Evolutionary conservation across 2,888 invertebrate species (phyloP), one percentile per base, ranked within the genome.

Genomic region (Acanthosoma haemorrhoidale): DNA sequence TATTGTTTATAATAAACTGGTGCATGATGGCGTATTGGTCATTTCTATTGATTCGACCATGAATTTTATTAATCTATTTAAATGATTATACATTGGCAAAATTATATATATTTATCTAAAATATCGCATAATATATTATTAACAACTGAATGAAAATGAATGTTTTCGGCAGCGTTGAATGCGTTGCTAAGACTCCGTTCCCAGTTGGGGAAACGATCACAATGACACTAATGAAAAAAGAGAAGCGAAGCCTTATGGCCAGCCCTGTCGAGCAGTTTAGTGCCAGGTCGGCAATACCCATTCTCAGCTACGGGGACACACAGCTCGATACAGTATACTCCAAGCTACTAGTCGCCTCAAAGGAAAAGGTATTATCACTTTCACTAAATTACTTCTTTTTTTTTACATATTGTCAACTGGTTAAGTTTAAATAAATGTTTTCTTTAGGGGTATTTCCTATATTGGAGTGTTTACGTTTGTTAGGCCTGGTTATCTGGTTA

Each of bases 161-260:
- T n/a, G n/a, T n/a, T 63, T 70, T 70, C 74, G 73, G 29, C 77
- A 89, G 90, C 80, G 89, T 89, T 36, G 81, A 84, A 11, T 82
- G 84, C 67, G 80, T 85, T 64, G 81, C 83, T 36, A 84, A 84
- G 75, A 79, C 80, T 64, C 80, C 82, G 4, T 82, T 84, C 71
- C 82, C 82, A 72, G 82, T 86, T 57, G 89, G 88, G n/a, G 88
- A 90, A 74, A 81, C 80, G 21, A 86, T 94, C 21, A 86, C 85
- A 68, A 87, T 97, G 83, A 88, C 89, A 73, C 82, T 97, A 75
- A 96, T 97, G 88, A 88, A 88, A 74, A 87, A 93, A n/a, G 85
- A 88, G 74, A 80, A 80, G 77, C 85, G 84, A 41, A 84, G 84
- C 2, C 78, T 86, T 13, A 79, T 84, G 25, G 84, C 85, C 8